A percentile compares a stretch with the other conserved stretches of the same genome.
Conservation (phyloP, 2,113 vertebrate genomes). For the Mesoclemmys tuberculata region DNA sequence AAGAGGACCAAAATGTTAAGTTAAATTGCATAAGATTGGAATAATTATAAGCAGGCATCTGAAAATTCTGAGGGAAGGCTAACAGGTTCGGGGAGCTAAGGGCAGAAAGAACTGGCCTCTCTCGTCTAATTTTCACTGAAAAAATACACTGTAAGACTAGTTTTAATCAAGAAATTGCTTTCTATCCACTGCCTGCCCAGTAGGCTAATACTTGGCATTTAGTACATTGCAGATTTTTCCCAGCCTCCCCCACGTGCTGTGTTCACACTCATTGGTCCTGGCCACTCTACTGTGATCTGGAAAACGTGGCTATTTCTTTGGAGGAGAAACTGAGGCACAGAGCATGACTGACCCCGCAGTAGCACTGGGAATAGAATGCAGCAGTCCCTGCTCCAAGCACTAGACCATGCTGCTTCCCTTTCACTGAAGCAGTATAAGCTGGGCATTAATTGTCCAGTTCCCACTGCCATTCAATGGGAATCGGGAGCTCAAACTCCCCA, state of each 20-base stretch:
- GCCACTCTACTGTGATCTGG: neutral
- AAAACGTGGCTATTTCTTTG: too few relatives aligned
- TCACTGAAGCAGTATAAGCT: neutral
- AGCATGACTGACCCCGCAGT: neutral
- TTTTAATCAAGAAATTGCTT: neutral
- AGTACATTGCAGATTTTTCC: neutral
- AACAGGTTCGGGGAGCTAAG: constrained; percentile 4
- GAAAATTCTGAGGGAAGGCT: constrained; percentile 14
- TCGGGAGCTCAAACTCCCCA: too few relatives aligned
- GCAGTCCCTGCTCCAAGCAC: neutral
- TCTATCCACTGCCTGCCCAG: neutral
- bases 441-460: neutral
- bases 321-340: neutral
- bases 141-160: neutral
- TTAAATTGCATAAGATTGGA: constrained; percentile 10
- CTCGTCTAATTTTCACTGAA: neutral
- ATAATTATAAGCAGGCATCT: neutral
- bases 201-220: neutral
- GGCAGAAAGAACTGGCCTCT: neutral
- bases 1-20: constrained; percentile 16
- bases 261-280: neutral
- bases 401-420: neutral
- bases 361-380: neutral
- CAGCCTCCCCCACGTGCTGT: too few relatives aligned
- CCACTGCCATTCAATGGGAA: neutral